Conservation (phyloP, 1,140 invertebrate species). For the Fopius arisanus region DNA sequence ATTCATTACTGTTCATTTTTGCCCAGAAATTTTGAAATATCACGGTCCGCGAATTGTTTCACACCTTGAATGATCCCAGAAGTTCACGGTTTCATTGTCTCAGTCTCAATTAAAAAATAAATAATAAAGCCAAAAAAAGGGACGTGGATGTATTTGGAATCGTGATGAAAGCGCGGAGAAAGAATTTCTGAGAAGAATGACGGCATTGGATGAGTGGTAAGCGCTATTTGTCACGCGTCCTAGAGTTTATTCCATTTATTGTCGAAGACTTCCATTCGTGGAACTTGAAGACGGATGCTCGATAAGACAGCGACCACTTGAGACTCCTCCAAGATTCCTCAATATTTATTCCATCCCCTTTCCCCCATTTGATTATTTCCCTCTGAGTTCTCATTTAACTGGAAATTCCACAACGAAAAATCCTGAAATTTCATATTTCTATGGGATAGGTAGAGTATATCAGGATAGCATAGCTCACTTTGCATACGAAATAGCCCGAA, state of each 20-base stretch:
- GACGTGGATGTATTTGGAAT: background rate
- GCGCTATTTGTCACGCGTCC: background rate
- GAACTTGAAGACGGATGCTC: background rate
- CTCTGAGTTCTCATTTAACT: too few species aligned
- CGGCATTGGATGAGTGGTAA: background rate
- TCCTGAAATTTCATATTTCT: background rate
- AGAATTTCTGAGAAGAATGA: background rate
- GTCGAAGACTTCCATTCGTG: background rate
- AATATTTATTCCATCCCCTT: too few species aligned
- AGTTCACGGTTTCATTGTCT: too few species aligned
- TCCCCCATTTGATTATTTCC: too few species aligned
- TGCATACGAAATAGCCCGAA: background rate
- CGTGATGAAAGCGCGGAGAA: background rate
- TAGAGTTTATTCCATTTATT: background rate
- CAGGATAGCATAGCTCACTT: background rate
- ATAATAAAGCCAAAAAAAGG: background rate
- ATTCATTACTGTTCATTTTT: too few species aligned
- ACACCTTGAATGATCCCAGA: background rate
- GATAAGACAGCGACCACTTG: background rate
- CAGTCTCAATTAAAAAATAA: background rate
- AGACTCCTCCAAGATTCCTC: background rate
- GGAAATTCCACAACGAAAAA: too few species aligned
- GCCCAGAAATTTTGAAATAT: too few species aligned
- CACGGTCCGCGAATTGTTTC: background rate
- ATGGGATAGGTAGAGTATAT: background rate